phyloP scores from a whole-genome alignment of 2,113 vertebrate species.

The Monarcha castaneiventris region DNA sequence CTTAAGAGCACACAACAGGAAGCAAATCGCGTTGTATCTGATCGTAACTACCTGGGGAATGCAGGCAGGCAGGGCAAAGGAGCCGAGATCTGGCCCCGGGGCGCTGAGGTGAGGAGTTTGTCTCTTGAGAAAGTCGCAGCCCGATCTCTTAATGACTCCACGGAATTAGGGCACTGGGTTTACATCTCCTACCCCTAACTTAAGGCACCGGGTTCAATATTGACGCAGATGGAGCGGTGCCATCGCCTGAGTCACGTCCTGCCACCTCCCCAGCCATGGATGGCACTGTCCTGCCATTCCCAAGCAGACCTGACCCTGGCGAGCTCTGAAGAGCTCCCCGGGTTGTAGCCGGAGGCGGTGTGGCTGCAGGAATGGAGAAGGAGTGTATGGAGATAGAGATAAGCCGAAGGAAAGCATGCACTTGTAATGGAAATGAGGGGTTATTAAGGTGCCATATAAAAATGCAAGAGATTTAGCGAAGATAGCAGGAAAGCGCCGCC shows the following conservation, averaged over 20 bases:
- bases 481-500: conserved; percentile 48
- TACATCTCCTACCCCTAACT: neutral
- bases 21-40: conserved; percentile 48
- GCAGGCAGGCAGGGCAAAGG: neutral
- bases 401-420: conserved; percentile 63
- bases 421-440: conserved; percentile 74
- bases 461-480: conserved; percentile 48
- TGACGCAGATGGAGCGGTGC: conserved; percentile 40
- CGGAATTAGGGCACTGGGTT: neutral
- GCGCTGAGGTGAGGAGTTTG: conserved; percentile 2
- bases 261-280: neutral
- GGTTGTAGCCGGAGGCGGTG: neutral
- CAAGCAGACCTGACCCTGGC: neutral
- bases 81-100: conserved; percentile 8
- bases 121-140: conserved; percentile 40
- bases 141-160: neutral
- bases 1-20: conserved; percentile 51
- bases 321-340: neutral
- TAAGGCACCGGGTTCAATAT: conserved; percentile 6
- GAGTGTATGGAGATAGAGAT: conserved; percentile 44
- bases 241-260: conserved; percentile 11
- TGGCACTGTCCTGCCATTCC: neutral
- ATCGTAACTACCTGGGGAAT: conserved; percentile 48
- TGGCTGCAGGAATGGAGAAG: conserved; percentile 49
- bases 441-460: conserved; percentile 75